Evolutionary conservation across 2,888 invertebrate species (phyloP), one percentile per base, ranked within the genome.

Genomic region (Epirrita christyi): DNA sequence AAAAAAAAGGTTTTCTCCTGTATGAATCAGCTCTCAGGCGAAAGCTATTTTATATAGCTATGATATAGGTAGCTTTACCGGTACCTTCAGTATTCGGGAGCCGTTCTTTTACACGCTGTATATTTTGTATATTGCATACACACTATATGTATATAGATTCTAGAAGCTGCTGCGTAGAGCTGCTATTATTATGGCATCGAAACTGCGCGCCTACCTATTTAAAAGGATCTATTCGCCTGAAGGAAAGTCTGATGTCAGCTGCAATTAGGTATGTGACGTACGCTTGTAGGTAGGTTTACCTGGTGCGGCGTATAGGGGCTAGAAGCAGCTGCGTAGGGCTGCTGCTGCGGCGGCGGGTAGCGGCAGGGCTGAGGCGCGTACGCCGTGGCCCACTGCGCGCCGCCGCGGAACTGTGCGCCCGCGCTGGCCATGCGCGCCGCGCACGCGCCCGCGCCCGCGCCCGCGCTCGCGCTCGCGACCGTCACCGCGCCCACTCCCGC

Each of bases 401-500:
- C 88, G 81, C 91, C 90, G 88, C 90, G 90, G 85, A 72, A 89
- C 82, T 91, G 89, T 68, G 88, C 88, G 82, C 90, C 89, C 70
- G 93, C 87, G 93, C 91, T 83, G 83, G 93, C 85, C 92, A 92
- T 86, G 88, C 93, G 85, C 91, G 92, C 81, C 77, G 91, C 86
- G 90, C 92, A 86, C 89, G 88, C 83, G 86, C 92, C 83, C 80
- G 87, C 85, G 86, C 89, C 81, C 83, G 78, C 84, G 91, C 83
- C 77, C 78, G 92, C 86, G 87, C 89, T 78, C 78, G 90, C 85
- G 84, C 88, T 74, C 80, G 92, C 83, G 85, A 86, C 86, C 89
- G 93, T 80, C 90, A 93, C 78, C 80, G 93, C 82, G 90, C 93
- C 79, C 83, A 85, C 73, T 79, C 89, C 76, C 78, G 85, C 80